Evolutionary conservation across 1,140 invertebrate genomes (phyloP), one percentile per base, ranked within the genome.

Genomic region (Solen grandis): DNA sequence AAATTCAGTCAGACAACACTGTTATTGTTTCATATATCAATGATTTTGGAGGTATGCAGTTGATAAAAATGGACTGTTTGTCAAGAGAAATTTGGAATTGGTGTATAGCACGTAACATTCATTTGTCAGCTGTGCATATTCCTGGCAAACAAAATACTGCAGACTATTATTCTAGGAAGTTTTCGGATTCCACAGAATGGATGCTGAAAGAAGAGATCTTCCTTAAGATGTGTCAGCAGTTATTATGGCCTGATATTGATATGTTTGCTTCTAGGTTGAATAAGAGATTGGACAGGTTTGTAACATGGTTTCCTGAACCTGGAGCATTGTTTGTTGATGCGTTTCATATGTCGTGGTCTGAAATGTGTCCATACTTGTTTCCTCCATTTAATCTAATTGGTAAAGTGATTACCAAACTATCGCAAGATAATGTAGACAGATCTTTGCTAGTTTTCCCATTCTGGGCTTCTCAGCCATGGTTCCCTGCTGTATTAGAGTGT

Each of bases 221-320:
- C 72, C 2, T 22, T 0, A 63, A 35, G 22, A 22, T 63, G n/a
- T 63, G 55, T 35, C 33, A 33, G 4, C 55, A 62, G 19, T 73
- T 25, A 16, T 63, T 63, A 57, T 27, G 10, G 25, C 68, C 77
- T 16, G 27, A 70, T n/a, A 63, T 60, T 33, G 77, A 80, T 72
- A 22, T 80, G n/a, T 70, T 80, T 52, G 77, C 77, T 25, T 72
- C 77, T 16, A 46, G 66, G 25, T 54, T 80, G 14, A 80, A 80
- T 36, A 46, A 52, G 8, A 55, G 63, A 35, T 0, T 62, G 33
- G 25, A 70, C 2, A 54, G 19, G 13, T 80, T 62, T 62, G 55
- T 52, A 27, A 63, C 66, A 13, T 80, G 77, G 66, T 50, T 62
- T 59, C 76, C 55, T 16, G 63, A 59, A 38, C 70, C 57, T 0